phyloP scores from a whole-genome alignment of 1,140 invertebrate species.

The Anthonomus grandis region DNA sequence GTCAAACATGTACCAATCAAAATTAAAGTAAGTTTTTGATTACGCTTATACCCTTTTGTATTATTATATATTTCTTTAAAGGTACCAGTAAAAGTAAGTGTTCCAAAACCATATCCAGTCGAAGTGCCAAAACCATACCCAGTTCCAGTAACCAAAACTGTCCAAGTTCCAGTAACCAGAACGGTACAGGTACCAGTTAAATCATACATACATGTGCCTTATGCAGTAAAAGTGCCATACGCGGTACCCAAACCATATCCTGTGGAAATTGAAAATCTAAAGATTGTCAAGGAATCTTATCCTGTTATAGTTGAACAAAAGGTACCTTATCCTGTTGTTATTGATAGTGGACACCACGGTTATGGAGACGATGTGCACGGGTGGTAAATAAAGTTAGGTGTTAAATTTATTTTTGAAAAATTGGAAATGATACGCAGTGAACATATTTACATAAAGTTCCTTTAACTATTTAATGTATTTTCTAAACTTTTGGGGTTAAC shows the following conservation, averaged over 20 bases:
- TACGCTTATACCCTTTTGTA: slow-evolving; percentile 42
- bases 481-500: no score
- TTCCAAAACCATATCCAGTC: slow-evolving; percentile 38
- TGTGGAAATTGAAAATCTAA: slow-evolving; percentile 47
- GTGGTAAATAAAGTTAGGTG: slow-evolving; percentile 13
- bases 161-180: slow-evolving; percentile 22
- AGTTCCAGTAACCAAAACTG: slow-evolving; percentile 30
- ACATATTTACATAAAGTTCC: no score
- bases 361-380: slow-evolving; percentile 15
- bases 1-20: slow-evolving; percentile 29
- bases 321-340: slow-evolving; percentile 49
- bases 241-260: slow-evolving; percentile 45
- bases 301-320: slow-evolving; percentile 51
- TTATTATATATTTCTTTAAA: slow-evolving; percentile 1
- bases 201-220: slow-evolving; percentile 31
- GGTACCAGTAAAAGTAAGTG: slow-evolving; percentile 34
- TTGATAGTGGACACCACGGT: slow-evolving; percentile 14
- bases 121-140: slow-evolving; percentile 41
- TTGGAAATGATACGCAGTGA: no score
- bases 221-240: slow-evolving; percentile 22
- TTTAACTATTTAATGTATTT: no score
- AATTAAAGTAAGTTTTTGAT: slow-evolving; percentile 12
- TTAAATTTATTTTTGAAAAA: no score
- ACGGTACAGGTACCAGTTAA: slow-evolving; percentile 31
- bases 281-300: slow-evolving; percentile 44